Base-by-base conservation (phyloP, 1,140 invertebrate species). In the Ceratosolen fusciceps region DNA sequence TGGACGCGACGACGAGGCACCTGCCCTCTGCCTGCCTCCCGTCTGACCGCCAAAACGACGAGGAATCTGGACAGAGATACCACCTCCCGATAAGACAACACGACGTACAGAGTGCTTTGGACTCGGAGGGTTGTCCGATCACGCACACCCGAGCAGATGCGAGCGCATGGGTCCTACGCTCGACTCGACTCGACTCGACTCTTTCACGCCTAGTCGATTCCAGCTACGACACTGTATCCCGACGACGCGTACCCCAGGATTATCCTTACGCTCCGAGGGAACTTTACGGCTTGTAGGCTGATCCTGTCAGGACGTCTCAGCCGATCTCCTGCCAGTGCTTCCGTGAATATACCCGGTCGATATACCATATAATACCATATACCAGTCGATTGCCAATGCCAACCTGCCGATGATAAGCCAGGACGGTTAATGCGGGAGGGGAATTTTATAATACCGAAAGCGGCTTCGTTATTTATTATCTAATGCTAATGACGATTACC, bases 1-100 rank as follows among this genome's bases (percentile, higher is more conserved):
- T 2, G 73, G 14, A 62, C 12, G 60, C 10, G 49, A 21, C 56
- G 39, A 47, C 31, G 56, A 12, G 73, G 31, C 75, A 71, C 52
- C 83, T 77, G 83, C 83, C 72, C 58, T 68, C 34, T 43, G 77
- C 52, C 83, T 77, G 83, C 83, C 72, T 67, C 72, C 34, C 52
- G 77, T 74, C 26, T n/a, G n/a, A 14, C 43, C 67, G 52, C n/a
- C n/a, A n/a, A n/a, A n/a, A 16, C 34, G 60, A 71, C 37, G 52
- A 71, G 52, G 65, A 77, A 71, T 77, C 67, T 37, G 58, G 58
- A 43, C 43, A 58, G 80, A 82, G 83, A 82, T 83, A 84, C 82
- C 70, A 39, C 47, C 9, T 34, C 34, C 73, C 72, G 83, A 84
- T 84, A 82, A 84, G 76, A 79, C 70, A 75, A 72, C 71, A 73